A percentile compares a stretch with the other conserved stretches of the same genome.
phyloP scores from a whole-genome alignment of 2,113 vertebrate species.

The rabbit (Oryctolagus cuniculus) region mOryCun1.1 NC_091453.1:73487001-73487500 shows the following conservation, averaged over 20 bases:
- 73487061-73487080: conserved; percentile 55
- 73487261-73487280: conserved; percentile 16
- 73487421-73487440: conserved; percentile 51
- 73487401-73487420: conserved; percentile 64
- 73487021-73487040: conserved; percentile 70
- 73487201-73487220: conserved; percentile 73
- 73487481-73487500: conserved; percentile 37
- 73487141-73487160: background rate
- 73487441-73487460: conserved; percentile 56
- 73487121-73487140: conserved; percentile 61
- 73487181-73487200: conserved; percentile 62
- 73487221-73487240: conserved; percentile 69
- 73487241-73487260: conserved; percentile 75
- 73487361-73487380: conserved; percentile 27
- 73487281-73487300: conserved; percentile 41
- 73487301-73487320: conserved; percentile 38
- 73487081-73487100: conserved; percentile 45
- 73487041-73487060: conserved; percentile 80
- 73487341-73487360: conserved; percentile 44
- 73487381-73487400: conserved; percentile 22
- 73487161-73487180: conserved; percentile 15
- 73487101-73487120: conserved; percentile 54
- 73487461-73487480: conserved; percentile 52
- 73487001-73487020: conserved; percentile 67
- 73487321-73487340: conserved; percentile 38